Evolutionary conservation across 2,888 invertebrate species (phyloP), one percentile per base, ranked within the genome.

Genomic region (Machimus rusticus): DNA sequence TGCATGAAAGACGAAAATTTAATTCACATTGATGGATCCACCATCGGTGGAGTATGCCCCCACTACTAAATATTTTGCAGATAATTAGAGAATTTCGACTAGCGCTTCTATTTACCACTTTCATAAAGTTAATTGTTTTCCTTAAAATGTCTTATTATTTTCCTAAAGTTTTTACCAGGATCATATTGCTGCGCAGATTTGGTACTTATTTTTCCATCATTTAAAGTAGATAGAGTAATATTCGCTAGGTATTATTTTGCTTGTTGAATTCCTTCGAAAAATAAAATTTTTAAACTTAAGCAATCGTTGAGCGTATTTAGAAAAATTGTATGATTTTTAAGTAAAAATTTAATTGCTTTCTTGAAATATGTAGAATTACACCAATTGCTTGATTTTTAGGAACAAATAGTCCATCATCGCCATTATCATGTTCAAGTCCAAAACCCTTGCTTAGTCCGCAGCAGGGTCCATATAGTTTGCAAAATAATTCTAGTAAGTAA

Each of bases 391-490:
- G 90, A 89, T 89, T 90, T 90, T 88, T 90, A 90, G 90, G 90
- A 89, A 92, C 92, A 88, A 92, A 92, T 89, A 93, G 93, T 88
- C 93, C 93, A 86, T 92, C 92, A 88, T 93, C 93, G 37, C 93
- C 93, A 87, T 90, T 93, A 88, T 92, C 92, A 89, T 92, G 92
- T 90, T 92, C 92, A 91, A 93, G 93, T 89, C 93, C 93, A 16
- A 93, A 93, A 89, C 92, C 92, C 81, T 89, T 93, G 89, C 92
- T 92, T 90, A 93, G 93, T 89, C 93, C 93, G 86, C 92, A 91
- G 87, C 91, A 92, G 19, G 92, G 92, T 5, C 92, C 92, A 74
- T 92, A 92, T 91, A 92, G 89, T 90, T 91, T 90, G 89, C 90
- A 90, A 91, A 90, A 91, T 91, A 89, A 92, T 91, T 89, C 90